Percentiles rank a stretch among this genome's conserved stretches.
Evolutionary conservation across 2,113 vertebrate species (phyloP).

Genomic region (Periophthalmus modestus): DNA sequence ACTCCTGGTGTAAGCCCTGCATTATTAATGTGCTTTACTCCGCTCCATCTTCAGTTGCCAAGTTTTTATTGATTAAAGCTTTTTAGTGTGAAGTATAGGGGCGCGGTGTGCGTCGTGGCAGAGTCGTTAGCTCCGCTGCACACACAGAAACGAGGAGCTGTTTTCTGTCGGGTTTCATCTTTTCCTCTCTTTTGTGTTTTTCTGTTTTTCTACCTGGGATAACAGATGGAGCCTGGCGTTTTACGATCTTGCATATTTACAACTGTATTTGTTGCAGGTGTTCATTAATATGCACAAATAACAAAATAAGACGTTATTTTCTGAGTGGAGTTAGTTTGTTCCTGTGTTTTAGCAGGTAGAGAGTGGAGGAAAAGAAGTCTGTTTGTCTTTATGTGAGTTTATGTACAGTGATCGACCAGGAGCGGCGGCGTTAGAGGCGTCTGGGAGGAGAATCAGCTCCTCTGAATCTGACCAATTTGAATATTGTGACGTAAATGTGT

Average conservation of each 20-base stretch:
- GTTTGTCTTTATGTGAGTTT: too few species aligned
- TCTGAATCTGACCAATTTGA: too few species aligned
- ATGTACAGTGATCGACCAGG: too few species aligned
- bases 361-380: too few species aligned
- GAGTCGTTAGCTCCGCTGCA: not conserved
- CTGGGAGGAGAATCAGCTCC: too few species aligned
- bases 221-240: not conserved
- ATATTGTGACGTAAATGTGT: too few species aligned
- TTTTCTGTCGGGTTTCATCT: not conserved
- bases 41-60: not conserved
- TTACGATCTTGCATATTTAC: not conserved
- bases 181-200: not conserved
- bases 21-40: slow-evolving; percentile 4
- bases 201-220: not conserved
- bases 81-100: slow-evolving; percentile 1
- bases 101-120: not conserved
- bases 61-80: slow-evolving; percentile 5
- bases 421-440: too few species aligned
- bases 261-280: slow-evolving; percentile 3
- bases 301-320: not conserved
- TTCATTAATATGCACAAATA: not conserved
- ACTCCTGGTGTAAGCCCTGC: not conserved
- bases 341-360: not conserved
- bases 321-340: not conserved
- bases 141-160: not conserved